Percentiles rank a stretch among this genome's conserved stretches.
These are phyloP conservation scores for Dicrostonyx torquatus DNA, from an alignment of 2,797 vertebrate species.

Conservation along the genomic window DNA sequence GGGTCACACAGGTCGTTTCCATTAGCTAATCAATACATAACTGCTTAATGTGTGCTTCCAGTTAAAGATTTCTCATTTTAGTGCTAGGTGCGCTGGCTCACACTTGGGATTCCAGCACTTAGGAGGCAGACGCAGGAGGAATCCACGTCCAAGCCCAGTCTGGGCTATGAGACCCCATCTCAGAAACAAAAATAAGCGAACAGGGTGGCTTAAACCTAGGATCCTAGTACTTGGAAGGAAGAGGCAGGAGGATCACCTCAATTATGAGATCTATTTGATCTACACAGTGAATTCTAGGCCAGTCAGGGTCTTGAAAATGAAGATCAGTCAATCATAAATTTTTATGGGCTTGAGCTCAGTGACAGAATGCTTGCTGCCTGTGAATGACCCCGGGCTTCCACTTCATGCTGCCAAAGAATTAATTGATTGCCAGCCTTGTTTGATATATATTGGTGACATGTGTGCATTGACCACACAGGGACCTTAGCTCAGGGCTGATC, in stretches of 20 bases:
- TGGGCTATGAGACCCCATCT: background rate
- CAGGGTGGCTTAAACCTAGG: background rate
- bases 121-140: background rate
- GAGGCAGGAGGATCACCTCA: background rate
- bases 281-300: background rate
- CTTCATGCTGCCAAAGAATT: background rate
- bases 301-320: background rate
- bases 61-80: background rate
- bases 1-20: background rate
- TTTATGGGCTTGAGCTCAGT: background rate
- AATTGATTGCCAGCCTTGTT: background rate
- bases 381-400: background rate
- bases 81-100: no score
- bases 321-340: background rate
- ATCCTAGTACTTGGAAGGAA: background rate
- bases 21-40: accelerated
- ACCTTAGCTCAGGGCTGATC: background rate
- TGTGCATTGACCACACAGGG: background rate
- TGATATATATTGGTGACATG: accelerated
- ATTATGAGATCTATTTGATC: background rate
- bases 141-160: background rate
- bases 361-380: background rate
- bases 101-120: background rate
- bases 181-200: background rate
- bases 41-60: background rate